A percentile compares a stretch with the other conserved stretches of the same genome.
Conservation (phyloP, 2,113 vertebrate genomes). For the Notarius quadriscutis region DNA sequence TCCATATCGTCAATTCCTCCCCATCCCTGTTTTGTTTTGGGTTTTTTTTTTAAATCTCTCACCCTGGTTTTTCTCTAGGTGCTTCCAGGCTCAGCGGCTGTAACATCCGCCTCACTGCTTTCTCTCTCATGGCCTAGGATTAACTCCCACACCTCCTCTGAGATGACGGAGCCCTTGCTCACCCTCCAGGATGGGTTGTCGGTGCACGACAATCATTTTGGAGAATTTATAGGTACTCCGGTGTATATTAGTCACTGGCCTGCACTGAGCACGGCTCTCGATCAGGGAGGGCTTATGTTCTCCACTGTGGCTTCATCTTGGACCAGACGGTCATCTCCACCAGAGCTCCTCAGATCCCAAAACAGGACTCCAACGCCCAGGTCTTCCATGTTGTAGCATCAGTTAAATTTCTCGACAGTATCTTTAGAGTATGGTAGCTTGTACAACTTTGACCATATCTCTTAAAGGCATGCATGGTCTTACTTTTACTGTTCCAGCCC, state of each 20-base stretch:
- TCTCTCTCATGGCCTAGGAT: slow-evolving; percentile 59
- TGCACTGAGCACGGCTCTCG: slow-evolving; percentile 51
- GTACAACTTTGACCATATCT: slow-evolving; percentile 4
- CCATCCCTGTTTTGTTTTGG: too few species aligned
- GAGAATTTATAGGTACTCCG: slow-evolving; percentile 48
- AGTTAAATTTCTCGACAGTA: neutral
- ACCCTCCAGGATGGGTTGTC: slow-evolving; percentile 43
- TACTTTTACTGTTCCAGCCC: slow-evolving; percentile 54
- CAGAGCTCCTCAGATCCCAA: slow-evolving; percentile 61
- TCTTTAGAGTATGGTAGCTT: slow-evolving; percentile 11
- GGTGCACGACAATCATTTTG: slow-evolving; percentile 35
- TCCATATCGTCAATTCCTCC: neutral
- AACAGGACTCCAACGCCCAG: slow-evolving; percentile 68
- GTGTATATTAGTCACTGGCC: slow-evolving; percentile 62
- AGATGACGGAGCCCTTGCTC: slow-evolving; percentile 49
- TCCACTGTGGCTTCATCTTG: slow-evolving; percentile 59
- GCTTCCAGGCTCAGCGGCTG: slow-evolving; percentile 54
- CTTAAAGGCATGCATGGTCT: slow-evolving; percentile 37
- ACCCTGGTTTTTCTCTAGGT: slow-evolving; percentile 51
- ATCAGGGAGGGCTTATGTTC: slow-evolving; percentile 63
- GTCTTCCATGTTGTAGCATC: slow-evolving; percentile 56
- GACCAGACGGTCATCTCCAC: slow-evolving; percentile 56
- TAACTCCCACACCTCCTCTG: slow-evolving; percentile 49
- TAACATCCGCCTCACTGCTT: slow-evolving; percentile 46
- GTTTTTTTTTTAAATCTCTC: neutral